Conservation (phyloP, 1,140 invertebrate species). For the Panagrolaimus sp. region DNA sequence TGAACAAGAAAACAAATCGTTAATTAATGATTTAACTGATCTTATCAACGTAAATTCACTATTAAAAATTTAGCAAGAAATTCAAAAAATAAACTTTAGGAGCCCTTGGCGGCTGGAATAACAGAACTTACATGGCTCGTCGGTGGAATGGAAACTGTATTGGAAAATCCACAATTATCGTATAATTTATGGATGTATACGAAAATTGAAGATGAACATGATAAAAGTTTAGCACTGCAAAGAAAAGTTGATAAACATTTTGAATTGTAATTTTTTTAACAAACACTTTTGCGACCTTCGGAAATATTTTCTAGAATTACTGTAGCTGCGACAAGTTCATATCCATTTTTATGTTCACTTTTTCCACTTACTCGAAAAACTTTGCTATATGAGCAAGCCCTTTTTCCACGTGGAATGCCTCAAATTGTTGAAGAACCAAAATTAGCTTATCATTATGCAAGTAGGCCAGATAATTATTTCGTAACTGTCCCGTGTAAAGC, state of each 20-base stretch:
- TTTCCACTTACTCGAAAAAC: constrained; percentile 23
- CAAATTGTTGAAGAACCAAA: constrained; percentile 30
- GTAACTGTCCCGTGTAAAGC: constrained; percentile 33
- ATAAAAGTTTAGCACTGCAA: constrained; percentile 13
- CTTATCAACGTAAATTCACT: constrained; percentile 8
- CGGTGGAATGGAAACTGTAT: constrained; percentile 15
- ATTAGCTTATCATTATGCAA: constrained; percentile 16
- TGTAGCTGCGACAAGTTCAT: constrained; percentile 12
- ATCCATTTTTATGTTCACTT: constrained; percentile 37
- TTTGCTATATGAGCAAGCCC: constrained; percentile 41
- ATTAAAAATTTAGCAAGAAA: background rate
- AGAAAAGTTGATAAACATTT: constrained; percentile 4
- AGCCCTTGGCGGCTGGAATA: constrained; percentile 10
- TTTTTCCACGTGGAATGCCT: constrained; percentile 35
- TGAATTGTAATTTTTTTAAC: constrained; percentile 15
- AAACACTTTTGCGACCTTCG: background rate
- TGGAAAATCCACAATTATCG: constrained; percentile 16
- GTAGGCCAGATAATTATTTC: constrained; percentile 23
- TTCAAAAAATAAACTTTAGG: background rate
- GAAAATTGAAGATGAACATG: constrained; percentile 1
- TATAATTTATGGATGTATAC: constrained; percentile 22
- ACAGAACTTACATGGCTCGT: constrained; percentile 21
- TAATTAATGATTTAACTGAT: constrained; percentile 21
- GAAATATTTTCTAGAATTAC: constrained; percentile 14
- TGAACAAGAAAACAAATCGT: constrained; percentile 18